phyloP scores from a whole-genome alignment of 2,888 invertebrate species.

The Nephrotoma flavescens region DNA sequence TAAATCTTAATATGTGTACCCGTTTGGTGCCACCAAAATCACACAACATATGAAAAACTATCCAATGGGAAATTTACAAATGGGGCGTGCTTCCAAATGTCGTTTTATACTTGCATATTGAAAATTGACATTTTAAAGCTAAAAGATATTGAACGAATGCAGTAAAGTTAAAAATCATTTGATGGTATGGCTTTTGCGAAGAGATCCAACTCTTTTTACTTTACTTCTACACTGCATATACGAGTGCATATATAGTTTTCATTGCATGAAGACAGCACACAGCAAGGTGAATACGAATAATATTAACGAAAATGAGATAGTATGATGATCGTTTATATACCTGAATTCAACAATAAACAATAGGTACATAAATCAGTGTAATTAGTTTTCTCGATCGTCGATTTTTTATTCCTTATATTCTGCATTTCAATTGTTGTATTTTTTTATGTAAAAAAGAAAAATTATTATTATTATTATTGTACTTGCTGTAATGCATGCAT shows the following conservation, averaged over 20 bases:
- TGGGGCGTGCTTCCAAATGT: neutral
- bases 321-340: neutral
- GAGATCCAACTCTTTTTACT: neutral
- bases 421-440: neutral
- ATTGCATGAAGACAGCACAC: neutral
- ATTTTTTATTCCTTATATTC: neutral
- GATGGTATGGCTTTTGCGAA: neutral
- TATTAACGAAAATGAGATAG: neutral
- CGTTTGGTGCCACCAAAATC: neutral
- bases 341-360: slow-evolving; percentile 61
- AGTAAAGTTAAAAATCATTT: neutral
- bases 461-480: neutral
- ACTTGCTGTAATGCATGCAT: neutral
- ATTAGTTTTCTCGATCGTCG: slow-evolving; percentile 50
- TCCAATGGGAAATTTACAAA: neutral
- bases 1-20: neutral
- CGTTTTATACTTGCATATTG: neutral
- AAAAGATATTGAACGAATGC: neutral
- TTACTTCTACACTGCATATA: neutral
- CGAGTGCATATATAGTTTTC: neutral
- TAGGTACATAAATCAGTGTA: slow-evolving; percentile 89
- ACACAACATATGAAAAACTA: neutral
- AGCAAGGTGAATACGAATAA: neutral
- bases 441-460: neutral
- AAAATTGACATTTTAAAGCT: neutral